Base-by-base conservation (phyloP, 2,888 invertebrate species). In the Sthenelais limicola region DNA sequence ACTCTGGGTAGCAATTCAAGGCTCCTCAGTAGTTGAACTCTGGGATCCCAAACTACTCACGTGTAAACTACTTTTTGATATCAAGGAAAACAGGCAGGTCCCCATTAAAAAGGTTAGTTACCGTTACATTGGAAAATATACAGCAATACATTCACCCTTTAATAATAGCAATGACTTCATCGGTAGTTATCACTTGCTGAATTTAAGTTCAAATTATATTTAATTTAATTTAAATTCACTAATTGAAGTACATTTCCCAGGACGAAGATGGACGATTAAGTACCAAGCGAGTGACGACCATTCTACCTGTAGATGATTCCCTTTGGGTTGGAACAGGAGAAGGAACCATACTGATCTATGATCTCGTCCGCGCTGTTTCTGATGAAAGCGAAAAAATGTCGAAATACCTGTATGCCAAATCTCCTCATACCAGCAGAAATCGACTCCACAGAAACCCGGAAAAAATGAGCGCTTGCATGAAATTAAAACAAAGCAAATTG, bases 241-340 rank as follows among this genome's bases (percentile, higher is more conserved):
- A 28, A 21, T 28, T 21, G 49, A 38, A 21, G n/a, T 73, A 4
- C 35, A 51, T 47, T 26, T 75, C 75, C 0, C 78, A 86, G 85
- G 85, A 87, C 69, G 86, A 87, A 76, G 88, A 87, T 62, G 81
- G 81, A 3, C 82, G 83, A 51, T 84, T 86, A 77, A 87, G 87
- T 78, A 77, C 81, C 33, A 82, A 84, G 4, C 82, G 89, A 18
- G 85, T 90, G 51, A 89, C 88, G 15, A 83, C 88, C 35, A 80
- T 89, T 15, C 80, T 89, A 56, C 86, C 86, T 38, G 80, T 85
- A 69, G 86, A 85, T 48, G 81, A 85, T 72, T 80, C 82, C 4
- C 83, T 90, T 18, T 89, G 89, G 89, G 85, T 90, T 7, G 90
- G 90, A 5, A 89, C 89, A 3, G 89, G 88, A 1, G 89, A 89